Base-by-base conservation (phyloP, 2,888 invertebrate genomes). In the Congeria kusceri region DNA sequence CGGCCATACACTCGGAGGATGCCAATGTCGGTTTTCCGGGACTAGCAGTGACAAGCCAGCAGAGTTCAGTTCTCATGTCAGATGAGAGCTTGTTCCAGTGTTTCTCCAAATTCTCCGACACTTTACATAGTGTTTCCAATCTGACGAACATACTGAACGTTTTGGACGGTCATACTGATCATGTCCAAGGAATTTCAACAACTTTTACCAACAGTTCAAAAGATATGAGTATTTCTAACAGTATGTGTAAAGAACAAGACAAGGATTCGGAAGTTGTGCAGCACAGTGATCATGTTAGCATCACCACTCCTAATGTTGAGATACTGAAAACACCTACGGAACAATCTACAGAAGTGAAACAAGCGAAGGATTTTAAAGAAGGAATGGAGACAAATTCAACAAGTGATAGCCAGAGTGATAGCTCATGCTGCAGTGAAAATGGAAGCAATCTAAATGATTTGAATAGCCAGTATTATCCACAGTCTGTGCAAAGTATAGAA, bases 121-220 rank as follows among this genome's bases (percentile, higher is more conserved):
- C 72, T 9, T 49, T 83, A 25, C 64, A 70, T 28, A 69, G 73
- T 20, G 73, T 83, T 5, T 83, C 83, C 7, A 80, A 80, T 56
- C 63, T 83, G 44, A 83, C 83, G 11, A 83, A 83, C 53, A 83
- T 83, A 62, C 66, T 83, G 0, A 29, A 77, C 74, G 77, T 74
- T 29, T 47, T 80, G 13, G 83, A 80, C 58, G 77, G 68, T 9
- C 44, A 64, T 5, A 23, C 75, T 18, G 11, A 61, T 46, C 15
- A 28, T 20, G 15, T 20, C 15, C n/a, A 18, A 9, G 20, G 49
- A 18, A 49, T 15, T 15, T 11, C 53, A 20, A 20, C 23, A 20
- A 53, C 20, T 7, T 53, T 25, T n/a, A 53, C 23, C 25, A 4
- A 25, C 25, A 53, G n/a, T 25, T 23, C 9, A 20, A 23, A 1